Conservation (phyloP, 1,140 invertebrate species). For the Megalonaias nervosa region DNA sequence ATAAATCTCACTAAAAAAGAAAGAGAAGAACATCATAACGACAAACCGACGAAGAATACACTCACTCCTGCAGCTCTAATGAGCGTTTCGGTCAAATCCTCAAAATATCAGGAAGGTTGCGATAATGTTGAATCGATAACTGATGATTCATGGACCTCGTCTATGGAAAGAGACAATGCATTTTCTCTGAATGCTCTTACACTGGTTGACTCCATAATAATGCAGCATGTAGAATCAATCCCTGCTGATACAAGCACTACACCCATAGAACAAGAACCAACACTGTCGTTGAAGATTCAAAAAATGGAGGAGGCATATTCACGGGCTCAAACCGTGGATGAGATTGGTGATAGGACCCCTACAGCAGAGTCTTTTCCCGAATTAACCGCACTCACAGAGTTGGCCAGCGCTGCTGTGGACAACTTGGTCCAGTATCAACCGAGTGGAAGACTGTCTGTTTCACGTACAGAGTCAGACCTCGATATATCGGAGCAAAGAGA, state of each 20-base stretch:
- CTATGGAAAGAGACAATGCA: not conserved
- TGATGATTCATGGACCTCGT: too few species aligned
- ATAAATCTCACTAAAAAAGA: too few species aligned
- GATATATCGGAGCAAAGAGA: constrained; percentile 58
- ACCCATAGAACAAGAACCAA: not conserved
- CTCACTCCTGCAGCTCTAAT: too few species aligned
- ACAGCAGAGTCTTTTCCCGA: constrained; percentile 24
- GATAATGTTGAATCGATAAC: too few species aligned
- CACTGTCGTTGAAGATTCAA: not conserved
- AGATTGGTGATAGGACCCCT: constrained; percentile 38
- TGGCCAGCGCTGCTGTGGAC: constrained; percentile 16
- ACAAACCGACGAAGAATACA: too few species aligned
- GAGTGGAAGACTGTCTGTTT: constrained; percentile 41
- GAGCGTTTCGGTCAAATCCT: too few species aligned
- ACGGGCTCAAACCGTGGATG: constrained; percentile 20
- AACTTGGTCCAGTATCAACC: constrained; percentile 27
- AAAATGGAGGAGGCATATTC: not conserved
- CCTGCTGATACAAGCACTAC: not conserved
- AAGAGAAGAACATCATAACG: too few species aligned
- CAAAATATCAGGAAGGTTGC: too few species aligned
- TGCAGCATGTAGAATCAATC: not conserved
- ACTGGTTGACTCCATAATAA: not conserved
- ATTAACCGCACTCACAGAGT: constrained; percentile 21
- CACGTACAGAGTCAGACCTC: constrained; percentile 57
- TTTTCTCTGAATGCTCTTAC: not conserved